These are phyloP conservation scores for Quadriops clusia DNA, from an alignment of 2,888 invertebrate genomes.

Conservation along the genomic window DNA sequence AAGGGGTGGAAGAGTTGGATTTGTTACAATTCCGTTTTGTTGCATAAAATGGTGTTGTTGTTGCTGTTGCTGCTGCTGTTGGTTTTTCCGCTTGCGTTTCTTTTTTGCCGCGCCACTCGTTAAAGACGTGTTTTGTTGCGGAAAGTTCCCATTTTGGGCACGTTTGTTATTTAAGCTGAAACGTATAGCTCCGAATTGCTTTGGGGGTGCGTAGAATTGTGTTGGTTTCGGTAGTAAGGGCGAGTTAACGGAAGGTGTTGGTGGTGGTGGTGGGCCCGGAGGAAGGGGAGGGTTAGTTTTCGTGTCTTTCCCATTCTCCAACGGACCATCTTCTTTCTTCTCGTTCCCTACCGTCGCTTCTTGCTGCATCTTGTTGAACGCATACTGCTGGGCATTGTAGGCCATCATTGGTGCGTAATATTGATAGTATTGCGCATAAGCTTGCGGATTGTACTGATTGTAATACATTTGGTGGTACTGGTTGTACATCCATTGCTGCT, in stretches of 20 bases:
- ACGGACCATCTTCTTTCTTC: constrained; percentile 17
- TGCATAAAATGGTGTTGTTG: constrained; percentile 33
- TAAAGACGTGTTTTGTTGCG: constrained; percentile 33
- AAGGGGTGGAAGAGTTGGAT: constrained; percentile 37
- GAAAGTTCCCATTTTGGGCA: constrained; percentile 26
- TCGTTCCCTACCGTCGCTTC: constrained; percentile 21
- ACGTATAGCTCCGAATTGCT: constrained; percentile 41
- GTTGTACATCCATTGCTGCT: constrained; percentile 18
- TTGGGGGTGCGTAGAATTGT: constrained; percentile 25
- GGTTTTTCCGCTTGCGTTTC: constrained; percentile 60
- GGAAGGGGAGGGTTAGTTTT: constrained; percentile 45
- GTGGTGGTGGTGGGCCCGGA: constrained; percentile 43
- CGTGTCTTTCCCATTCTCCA: constrained; percentile 25
- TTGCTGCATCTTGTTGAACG: constrained; percentile 32
- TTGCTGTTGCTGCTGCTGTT: constrained; percentile 28
- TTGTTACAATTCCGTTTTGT: constrained; percentile 24
- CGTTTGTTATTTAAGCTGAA: constrained; percentile 40
- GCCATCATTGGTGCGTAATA: constrained; percentile 30
- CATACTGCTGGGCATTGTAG: constrained; percentile 21
- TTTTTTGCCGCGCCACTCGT: constrained; percentile 53
- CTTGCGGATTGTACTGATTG: constrained; percentile 17
- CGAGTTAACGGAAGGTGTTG: constrained; percentile 18
- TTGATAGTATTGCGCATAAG: constrained; percentile 41
- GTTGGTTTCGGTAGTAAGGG: constrained; percentile 35
- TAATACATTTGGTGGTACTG: constrained; percentile 19